Percentiles rank a stretch among this genome's conserved stretches.
phyloP scores from a whole-genome alignment of 2,888 invertebrate genomes.

The Xestia sexstrigata region DNA sequence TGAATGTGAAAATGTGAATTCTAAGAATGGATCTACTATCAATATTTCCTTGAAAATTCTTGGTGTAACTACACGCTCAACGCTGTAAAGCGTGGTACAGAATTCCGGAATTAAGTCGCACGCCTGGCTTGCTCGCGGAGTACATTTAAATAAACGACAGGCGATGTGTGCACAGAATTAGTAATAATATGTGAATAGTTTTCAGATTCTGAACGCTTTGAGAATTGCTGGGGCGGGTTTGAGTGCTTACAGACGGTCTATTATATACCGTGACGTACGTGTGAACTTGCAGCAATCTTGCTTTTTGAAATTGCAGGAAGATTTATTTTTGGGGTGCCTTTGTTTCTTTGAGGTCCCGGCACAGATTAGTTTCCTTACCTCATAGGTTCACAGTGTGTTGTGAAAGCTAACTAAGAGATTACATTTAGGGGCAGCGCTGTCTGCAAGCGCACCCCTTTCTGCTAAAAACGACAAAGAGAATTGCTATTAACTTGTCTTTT shows the following conservation, averaged over 20 bases:
- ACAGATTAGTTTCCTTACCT: constrained; percentile 18
- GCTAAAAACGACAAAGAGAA: not conserved
- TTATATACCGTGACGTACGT: constrained; percentile 16
- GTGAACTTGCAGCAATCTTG: constrained; percentile 8
- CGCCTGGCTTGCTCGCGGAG: constrained; percentile 70
- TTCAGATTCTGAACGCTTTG: constrained; percentile 60
- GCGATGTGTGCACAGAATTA: constrained; percentile 71
- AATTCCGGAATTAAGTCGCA: constrained; percentile 74
- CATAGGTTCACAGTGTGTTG: not conserved
- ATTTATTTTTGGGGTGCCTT: constrained; percentile 27
- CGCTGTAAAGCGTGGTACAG: constrained; percentile 54
- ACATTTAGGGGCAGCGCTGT: not conserved
- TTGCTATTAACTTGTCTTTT: not conserved
- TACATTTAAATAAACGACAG: constrained; percentile 76
- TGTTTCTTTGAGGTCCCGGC: constrained; percentile 25
- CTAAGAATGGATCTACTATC: constrained; percentile 5
- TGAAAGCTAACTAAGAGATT: not conserved
- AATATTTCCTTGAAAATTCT: constrained; percentile 13
- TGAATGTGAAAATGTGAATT: too few species aligned
- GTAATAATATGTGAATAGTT: constrained; percentile 67
- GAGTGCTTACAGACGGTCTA: constrained; percentile 47
- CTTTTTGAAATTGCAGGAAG: constrained; percentile 41
- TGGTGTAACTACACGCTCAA: constrained; percentile 12
- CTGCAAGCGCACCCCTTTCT: not conserved
- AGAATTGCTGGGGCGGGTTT: constrained; percentile 43